phyloP scores from a whole-genome alignment of 1,140 invertebrate species.

The Ceratoteleas bidentatus region DNA sequence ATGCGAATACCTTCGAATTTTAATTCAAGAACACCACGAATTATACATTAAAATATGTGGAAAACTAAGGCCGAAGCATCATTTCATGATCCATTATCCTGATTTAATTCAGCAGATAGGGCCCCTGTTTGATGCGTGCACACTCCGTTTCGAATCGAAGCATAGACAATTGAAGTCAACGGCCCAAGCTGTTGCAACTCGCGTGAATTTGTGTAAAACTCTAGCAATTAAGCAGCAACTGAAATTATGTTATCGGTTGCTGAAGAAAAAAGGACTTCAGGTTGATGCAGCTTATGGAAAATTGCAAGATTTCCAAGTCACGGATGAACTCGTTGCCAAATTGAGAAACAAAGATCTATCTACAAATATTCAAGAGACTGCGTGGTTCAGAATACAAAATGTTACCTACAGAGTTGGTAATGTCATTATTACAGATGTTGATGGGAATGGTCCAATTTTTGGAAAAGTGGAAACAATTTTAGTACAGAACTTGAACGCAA shows the following conservation, averaged over 20 bases:
- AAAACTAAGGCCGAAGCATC: constrained; percentile 4
- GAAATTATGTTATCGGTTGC: constrained; percentile 22
- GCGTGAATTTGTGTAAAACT: constrained; percentile 27
- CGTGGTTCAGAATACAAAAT: not conserved
- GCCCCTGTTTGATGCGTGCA: not conserved
- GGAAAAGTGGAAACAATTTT: not conserved
- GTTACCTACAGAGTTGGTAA: not conserved
- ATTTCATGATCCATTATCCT: constrained; percentile 4
- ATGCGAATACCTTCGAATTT: constrained; percentile 2
- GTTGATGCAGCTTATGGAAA: constrained; percentile 1
- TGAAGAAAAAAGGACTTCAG: constrained; percentile 14
- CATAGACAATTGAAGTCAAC: constrained; percentile 1
- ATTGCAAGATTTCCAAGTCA: constrained; percentile 2
- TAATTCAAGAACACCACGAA: not conserved
- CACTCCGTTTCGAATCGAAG: not conserved
- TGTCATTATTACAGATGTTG: constrained; percentile 1
- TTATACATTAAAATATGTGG: not conserved
- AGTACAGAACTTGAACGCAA: not conserved
- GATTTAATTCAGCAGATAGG: not conserved
- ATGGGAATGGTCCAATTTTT: not conserved
- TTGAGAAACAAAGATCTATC: not conserved
- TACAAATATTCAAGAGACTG: not conserved
- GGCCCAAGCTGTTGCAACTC: constrained; percentile 7
- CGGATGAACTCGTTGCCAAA: no score
- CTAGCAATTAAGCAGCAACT: constrained; percentile 17